These are phyloP conservation scores for Catotricha subobsoleta DNA, from an alignment of 2,888 invertebrate genomes.

Conservation along the genomic window DNA sequence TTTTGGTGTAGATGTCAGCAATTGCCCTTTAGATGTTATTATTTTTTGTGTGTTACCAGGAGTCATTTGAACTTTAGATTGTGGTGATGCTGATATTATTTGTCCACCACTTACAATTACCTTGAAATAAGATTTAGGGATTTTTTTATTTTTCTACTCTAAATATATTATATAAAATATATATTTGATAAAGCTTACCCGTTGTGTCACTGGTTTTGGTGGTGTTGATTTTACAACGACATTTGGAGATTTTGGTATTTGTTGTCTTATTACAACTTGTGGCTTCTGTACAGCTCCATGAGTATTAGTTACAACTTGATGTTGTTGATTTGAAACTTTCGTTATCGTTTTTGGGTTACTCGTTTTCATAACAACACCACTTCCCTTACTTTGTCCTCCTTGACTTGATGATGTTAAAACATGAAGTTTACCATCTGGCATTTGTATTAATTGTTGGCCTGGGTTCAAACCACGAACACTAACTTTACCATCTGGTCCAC, in stretches of 20 bases:
- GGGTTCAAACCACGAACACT: slow-evolving; percentile 81
- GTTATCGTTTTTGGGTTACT: neutral
- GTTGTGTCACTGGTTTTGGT: slow-evolving; percentile 2
- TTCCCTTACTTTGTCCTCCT: neutral
- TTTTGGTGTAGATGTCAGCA: slow-evolving; percentile 7
- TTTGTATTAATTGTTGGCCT: slow-evolving; percentile 81
- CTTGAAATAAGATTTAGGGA: slow-evolving; percentile 9
- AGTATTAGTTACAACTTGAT: too few relatives aligned
- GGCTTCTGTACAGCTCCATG: neutral
- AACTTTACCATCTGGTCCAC: slow-evolving; percentile 77
- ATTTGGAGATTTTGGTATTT: neutral
- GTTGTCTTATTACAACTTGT: slow-evolving; percentile 12
- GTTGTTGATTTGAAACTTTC: slow-evolving; percentile 1
- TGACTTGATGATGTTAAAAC: slow-evolving; percentile 31
- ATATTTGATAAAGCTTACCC: too few relatives aligned
- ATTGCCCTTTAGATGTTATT: slow-evolving; percentile 8
- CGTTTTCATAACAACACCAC: slow-evolving; percentile 9
- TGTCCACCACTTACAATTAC: slow-evolving; percentile 10
- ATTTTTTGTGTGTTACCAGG: slow-evolving; percentile 7
- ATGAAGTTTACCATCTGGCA: slow-evolving; percentile 84
- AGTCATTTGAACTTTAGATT: slow-evolving; percentile 9
- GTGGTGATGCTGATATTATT: slow-evolving; percentile 9
- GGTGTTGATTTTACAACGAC: slow-evolving; percentile 1
- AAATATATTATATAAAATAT: too few relatives aligned
- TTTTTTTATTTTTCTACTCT: neutral